Evolutionary conservation across 1,140 invertebrate genomes (phyloP), one percentile per base, ranked within the genome.

Genomic region (Heterodera carotae): DNA sequence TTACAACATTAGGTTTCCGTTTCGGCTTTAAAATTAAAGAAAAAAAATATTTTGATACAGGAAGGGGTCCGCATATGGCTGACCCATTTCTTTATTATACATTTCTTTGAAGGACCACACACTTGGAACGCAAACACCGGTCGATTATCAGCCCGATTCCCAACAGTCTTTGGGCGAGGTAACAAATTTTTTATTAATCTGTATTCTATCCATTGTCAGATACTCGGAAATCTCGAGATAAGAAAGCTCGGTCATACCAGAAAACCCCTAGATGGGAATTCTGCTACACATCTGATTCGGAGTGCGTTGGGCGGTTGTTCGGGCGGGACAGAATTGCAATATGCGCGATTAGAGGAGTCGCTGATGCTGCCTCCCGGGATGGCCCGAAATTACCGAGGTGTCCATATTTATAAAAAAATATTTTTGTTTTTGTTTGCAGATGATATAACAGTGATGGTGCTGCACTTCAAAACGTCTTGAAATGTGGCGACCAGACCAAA

Each of bases 211-310:
- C 15, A 43, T 43, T 1, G 1, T 62, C 29, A 85, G 84, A 82
- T 86, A 34, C 48, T 79, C 8, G 69, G 70, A 15, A 83, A 84
- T 53, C 69, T 86, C 25, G 77, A 82, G 71, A 69, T 70, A 56
- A 62, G 85, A 36, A 76, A 84, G 76, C 33, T 31, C 27, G 85
- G 85, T 10, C 78, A 80, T 56, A 33, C 73, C 10, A 88, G 87
- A 53, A 87, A 84, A 59, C 85, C 86, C 15, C 60, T 87, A 15
- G 85, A 87, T 60, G 85, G 86, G 10, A 87, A 87, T 66, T 81
- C 80, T 68, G 85, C 85, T 3, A 87, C 85, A 12, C 85, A 87
- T 77, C 72, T 87, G 6, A 85, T 87, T 48, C 75, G 85, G 64
- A 85, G 86, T 73, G 85, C 85, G 1, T 60, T 87, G 5, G 85